A percentile compares a stretch with the other conserved stretches of the same genome.
phyloP scores from a whole-genome alignment of 92 coral and sea anemone species.

The Paramuricea clavata region DNA sequence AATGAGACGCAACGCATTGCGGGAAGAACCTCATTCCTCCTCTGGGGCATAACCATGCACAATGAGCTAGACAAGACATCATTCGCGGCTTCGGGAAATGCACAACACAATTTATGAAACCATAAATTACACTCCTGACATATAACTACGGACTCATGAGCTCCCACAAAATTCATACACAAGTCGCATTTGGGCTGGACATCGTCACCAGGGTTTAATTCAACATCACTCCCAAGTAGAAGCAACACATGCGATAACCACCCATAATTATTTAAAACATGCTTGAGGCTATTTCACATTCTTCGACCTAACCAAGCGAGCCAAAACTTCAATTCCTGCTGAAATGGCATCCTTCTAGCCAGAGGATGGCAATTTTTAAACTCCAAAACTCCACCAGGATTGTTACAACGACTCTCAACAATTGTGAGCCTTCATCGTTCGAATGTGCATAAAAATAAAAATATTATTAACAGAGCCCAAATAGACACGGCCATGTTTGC shows the following conservation, averaged over 20 bases:
- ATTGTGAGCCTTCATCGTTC: not conserved
- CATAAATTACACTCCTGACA: not conserved
- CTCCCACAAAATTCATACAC: not conserved
- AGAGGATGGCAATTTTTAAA: not conserved
- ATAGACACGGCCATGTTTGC: not conserved
- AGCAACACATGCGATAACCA: not conserved
- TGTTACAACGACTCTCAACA: no score
- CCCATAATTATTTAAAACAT: not conserved
- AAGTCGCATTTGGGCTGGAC: not conserved
- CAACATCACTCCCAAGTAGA: constrained; percentile 13
- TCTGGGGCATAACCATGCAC: no score
- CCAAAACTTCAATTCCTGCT: no score
- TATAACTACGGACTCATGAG: not conserved
- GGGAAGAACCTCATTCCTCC: no score
- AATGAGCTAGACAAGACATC: constrained; percentile 1
- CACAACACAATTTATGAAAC: constrained; percentile 2
- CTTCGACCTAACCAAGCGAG: not conserved
- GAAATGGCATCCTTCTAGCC: not conserved
- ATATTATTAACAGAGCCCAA: not conserved
- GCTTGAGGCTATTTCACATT: not conserved
- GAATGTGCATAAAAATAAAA: not conserved
- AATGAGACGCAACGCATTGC: no score
- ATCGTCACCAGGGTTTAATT: constrained; percentile 8
- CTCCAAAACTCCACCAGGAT: not conserved
- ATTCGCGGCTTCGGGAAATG: not conserved